phyloP scores from a whole-genome alignment of 1,140 invertebrate genomes.

The Bombus waltoni region DNA sequence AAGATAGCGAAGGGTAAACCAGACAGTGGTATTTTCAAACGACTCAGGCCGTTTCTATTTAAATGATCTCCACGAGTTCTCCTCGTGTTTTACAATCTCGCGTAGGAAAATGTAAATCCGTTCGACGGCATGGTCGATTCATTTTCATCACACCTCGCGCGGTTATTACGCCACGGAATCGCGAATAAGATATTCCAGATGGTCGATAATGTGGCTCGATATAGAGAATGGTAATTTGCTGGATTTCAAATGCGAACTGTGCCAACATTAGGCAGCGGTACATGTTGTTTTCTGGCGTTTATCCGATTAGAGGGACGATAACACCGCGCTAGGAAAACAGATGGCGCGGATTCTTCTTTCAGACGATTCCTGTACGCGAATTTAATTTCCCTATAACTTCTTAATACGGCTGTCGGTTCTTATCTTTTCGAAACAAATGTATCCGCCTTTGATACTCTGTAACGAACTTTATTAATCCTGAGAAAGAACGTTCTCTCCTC shows the following conservation, averaged over 20 bases:
- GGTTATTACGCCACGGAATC: background rate
- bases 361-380: background rate
- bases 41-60: conserved; percentile 37
- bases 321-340: background rate
- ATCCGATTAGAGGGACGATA: conserved; percentile 32
- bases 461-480: conserved; percentile 25
- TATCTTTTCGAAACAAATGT: conserved; percentile 15
- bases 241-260: conserved; percentile 6
- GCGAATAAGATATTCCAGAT: conserved; percentile 42
- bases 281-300: background rate
- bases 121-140: background rate
- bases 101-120: conserved; percentile 39
- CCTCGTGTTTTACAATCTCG: background rate
- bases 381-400: conserved; percentile 28
- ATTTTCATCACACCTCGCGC: conserved; percentile 14
- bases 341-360: background rate
- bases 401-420: conserved; percentile 20
- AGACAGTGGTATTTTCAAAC: background rate
- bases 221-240: conserved; percentile 34
- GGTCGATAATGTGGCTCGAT: conserved; percentile 32
- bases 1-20: background rate
- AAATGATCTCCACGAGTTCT: conserved; percentile 12
- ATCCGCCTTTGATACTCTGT: background rate
- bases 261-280: background rate
- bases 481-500: background rate